phyloP scores from a whole-genome alignment of 2,888 invertebrate genomes.

The Flexamia atlantica region DNA sequence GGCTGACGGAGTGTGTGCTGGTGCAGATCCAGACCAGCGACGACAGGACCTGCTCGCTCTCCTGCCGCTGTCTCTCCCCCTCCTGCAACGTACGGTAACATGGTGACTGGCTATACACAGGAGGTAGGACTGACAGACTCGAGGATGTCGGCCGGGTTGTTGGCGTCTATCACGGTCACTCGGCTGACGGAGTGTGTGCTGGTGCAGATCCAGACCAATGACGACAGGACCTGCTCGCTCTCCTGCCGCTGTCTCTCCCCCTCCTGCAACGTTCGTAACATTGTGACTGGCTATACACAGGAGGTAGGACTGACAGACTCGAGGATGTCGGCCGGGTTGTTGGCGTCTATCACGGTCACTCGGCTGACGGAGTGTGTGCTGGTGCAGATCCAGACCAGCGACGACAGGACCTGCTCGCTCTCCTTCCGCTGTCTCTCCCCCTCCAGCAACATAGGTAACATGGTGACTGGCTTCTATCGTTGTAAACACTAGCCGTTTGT shows the following conservation, averaged over 20 bases:
- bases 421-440: constrained; percentile 79
- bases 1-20: constrained; percentile 87
- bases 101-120: constrained; percentile 97
- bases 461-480: no score
- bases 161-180: constrained; percentile 94
- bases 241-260: constrained; percentile 79
- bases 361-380: constrained; percentile 88
- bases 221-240: constrained; percentile 86
- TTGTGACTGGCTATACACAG: constrained; percentile 98
- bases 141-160: constrained; percentile 96
- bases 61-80: constrained; percentile 78
- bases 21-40: constrained; percentile 99
- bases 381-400: constrained; percentile 98
- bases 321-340: constrained; percentile 96
- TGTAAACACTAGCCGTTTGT: no score
- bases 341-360: constrained; percentile 94
- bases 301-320: constrained; percentile 95
- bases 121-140: constrained; percentile 95
- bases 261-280: constrained; percentile 78
- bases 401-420: constrained; percentile 86
- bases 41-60: constrained; percentile 85
- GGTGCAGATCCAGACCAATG: constrained; percentile 98
- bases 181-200: constrained; percentile 88
- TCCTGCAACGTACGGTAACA: no score
- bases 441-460: constrained; percentile 76